Base-by-base conservation (phyloP, 2,888 invertebrate species). In the Auanema freiburgensis region DNA sequence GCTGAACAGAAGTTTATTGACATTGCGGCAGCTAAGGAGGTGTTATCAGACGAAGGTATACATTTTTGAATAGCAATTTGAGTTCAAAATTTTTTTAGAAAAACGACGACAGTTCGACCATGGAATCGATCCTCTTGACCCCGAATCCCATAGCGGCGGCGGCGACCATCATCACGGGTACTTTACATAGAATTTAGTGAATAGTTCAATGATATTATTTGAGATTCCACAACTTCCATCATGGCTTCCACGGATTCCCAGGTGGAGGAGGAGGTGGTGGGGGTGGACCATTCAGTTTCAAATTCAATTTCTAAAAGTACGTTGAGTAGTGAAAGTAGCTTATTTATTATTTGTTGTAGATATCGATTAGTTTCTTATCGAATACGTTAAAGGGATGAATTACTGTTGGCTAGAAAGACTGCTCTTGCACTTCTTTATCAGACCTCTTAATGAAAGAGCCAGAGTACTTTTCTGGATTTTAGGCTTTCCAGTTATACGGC, bases 1-100 rank as follows among this genome's bases (percentile, higher is more conserved):
- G 98, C 98, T 0, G 92, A 98, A 86, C 94, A 94, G 86, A 94
- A 91, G 86, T 98, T 98, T 85, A 95, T 98, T 70, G 97, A 98
- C 85, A 91, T 98, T 81, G 98, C 97, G 2, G 93, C 96, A 46
- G 98, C 98, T 59, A 99, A 99, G 86, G 98, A 98, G 88, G 95
- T 94, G 18, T 85, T 90, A 14, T 87, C 88, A 49, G 88, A 90
- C 85, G 87, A 88, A 79, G 88, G 88, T 88, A 79, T 21, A 46
- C 16, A 16, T 46, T 16, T 46, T 46, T 21, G 16, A 46, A 5
- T 18, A 5, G 46, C 10, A 6, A 16, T 46, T 46, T 46, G 46
- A 46, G 16, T 46, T 16, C 21, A 18, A 21, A 5, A 18, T 5
- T 57, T 58, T 81, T 88, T 88, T 91, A 70, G 96, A 97, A 84